Evolutionary conservation across 35 echinoderm and acorn worm species (phyloP).

Genomic region (Ophiothrix spiculata): DNA sequence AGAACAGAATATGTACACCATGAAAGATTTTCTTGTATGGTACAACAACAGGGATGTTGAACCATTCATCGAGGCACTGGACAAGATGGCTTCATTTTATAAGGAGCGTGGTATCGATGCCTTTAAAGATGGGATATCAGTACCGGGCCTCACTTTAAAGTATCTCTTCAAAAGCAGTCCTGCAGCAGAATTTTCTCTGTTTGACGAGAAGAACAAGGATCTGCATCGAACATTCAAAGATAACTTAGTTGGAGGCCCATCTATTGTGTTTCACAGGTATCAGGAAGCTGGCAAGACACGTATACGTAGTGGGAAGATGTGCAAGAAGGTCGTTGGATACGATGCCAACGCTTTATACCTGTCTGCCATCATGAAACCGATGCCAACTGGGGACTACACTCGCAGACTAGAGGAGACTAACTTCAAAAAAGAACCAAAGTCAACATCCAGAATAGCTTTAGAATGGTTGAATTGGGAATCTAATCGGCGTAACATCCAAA

Average conservation of each 20-base stretch:
- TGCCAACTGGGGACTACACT: background rate
- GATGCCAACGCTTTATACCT: constrained; percentile 29
- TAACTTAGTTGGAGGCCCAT: constrained; percentile 10
- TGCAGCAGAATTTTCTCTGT: background rate
- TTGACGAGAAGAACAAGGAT: constrained; percentile 7
- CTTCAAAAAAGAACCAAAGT: background rate
- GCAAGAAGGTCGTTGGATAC: constrained; percentile 6
- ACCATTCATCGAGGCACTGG: constrained; percentile 44
- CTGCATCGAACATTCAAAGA: background rate
- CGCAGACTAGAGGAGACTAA: background rate
- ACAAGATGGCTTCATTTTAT: constrained; percentile 7
- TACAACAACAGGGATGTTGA: constrained; percentile 20
- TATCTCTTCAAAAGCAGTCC: constrained; percentile 20
- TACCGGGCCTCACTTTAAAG: constrained; percentile 19
- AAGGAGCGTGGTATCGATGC: constrained; percentile 10
- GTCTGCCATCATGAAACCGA: background rate
- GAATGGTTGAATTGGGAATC: constrained; percentile 16
- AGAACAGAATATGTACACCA: constrained; percentile 6
- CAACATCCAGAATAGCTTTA: background rate
- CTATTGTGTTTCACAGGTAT: constrained; percentile 9
- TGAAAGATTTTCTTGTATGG: constrained; percentile 19
- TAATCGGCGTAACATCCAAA: background rate
- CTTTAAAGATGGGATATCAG: constrained; percentile 22
- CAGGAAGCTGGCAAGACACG: constrained; percentile 15
- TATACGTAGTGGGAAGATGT: background rate